phyloP scores from a whole-genome alignment of 2,797 vertebrate genomes.

The Sylvilagus floridanus region DNA sequence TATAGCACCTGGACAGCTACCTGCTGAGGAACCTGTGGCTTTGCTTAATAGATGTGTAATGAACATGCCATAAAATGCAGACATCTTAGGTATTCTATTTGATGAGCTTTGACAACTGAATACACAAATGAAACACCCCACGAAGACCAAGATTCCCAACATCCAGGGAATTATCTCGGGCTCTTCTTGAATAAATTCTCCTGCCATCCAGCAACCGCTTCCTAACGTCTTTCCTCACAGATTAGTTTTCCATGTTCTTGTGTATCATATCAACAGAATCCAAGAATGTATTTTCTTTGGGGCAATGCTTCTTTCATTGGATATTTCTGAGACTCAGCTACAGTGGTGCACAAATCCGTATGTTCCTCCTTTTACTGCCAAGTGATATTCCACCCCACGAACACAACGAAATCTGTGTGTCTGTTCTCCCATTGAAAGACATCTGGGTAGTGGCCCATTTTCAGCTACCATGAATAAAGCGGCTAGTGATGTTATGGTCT shows the following conservation, averaged over 20 bases:
- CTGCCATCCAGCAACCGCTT: neutral
- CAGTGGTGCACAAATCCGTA: neutral
- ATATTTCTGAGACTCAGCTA: neutral
- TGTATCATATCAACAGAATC: neutral
- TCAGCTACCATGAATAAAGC: constrained; percentile 9
- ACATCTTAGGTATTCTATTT: neutral
- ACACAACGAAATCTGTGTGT: neutral
- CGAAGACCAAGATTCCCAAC: neutral
- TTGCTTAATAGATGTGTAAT: neutral
- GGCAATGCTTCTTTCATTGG: neutral
- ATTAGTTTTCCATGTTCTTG: neutral
- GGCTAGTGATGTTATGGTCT: neutral
- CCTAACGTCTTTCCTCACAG: neutral
- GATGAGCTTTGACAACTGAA: neutral
- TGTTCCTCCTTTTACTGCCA: neutral
- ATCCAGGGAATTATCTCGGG: neutral
- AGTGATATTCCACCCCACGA: neutral
- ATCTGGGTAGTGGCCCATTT: neutral
- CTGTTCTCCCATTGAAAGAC: neutral
- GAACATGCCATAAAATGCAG: neutral
- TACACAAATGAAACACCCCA: neutral
- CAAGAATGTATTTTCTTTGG: neutral
- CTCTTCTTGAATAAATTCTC: neutral
- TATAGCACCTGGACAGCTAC: neutral
- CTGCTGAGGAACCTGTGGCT: neutral